Percentiles rank a stretch among this genome's conserved stretches.
phyloP scores from a whole-genome alignment of 2,797 vertebrate species.

The Cebuella pygmaea region DNA sequence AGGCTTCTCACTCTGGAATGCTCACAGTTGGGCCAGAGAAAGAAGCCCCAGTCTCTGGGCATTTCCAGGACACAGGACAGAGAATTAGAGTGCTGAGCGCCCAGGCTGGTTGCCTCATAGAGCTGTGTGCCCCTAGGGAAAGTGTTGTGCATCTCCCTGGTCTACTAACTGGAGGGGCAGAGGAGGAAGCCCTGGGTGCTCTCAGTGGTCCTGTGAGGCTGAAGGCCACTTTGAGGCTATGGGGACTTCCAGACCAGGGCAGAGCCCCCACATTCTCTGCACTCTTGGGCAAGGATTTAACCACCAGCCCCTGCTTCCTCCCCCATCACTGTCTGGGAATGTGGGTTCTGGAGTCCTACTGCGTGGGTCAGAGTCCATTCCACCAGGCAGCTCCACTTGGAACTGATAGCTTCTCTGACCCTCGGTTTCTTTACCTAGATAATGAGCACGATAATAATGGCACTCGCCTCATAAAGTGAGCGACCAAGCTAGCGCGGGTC shows the following conservation, averaged over 20 bases:
- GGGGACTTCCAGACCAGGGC: background rate
- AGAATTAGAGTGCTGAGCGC: background rate
- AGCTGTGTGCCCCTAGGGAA: background rate
- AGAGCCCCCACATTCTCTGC: background rate
- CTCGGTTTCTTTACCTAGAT: background rate
- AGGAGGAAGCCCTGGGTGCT: background rate
- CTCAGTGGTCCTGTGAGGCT: background rate
- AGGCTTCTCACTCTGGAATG: background rate
- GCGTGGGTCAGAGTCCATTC: background rate
- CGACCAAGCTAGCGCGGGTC: fast-evolving
- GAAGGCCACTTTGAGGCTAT: background rate
- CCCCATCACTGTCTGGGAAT: background rate
- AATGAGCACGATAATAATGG: background rate
- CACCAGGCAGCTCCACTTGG: background rate
- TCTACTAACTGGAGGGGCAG: background rate
- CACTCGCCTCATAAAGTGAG: background rate
- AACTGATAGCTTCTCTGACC: background rate
- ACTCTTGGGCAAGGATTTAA: background rate
- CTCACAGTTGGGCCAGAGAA: background rate
- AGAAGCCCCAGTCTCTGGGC: background rate
- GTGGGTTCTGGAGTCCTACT: background rate
- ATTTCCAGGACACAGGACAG: background rate
- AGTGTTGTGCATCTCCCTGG: background rate
- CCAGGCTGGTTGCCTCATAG: background rate
- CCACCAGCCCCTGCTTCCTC: background rate